Evolutionary conservation across 2,888 invertebrate genomes (phyloP), one percentile per base, ranked within the genome.

Genomic region (Rhabditoides inermis): DNA sequence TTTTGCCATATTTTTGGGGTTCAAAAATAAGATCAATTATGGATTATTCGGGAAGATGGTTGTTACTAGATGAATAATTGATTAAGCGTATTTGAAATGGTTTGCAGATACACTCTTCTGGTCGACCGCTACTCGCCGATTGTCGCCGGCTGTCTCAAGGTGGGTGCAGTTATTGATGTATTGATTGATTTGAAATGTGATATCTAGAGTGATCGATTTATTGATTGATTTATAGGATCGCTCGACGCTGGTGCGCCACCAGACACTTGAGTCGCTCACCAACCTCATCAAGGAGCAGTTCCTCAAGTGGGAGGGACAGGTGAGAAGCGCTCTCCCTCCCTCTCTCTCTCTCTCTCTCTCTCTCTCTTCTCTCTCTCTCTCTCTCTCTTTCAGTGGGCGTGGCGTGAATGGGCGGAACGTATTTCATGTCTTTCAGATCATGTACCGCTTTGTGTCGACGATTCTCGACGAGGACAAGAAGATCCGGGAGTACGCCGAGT

Each of bases 211-310:
- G n/a, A n/a, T n/a, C n/a, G n/a, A n/a, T n/a, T n/a, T n/a, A n/a
- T n/a, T n/a, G n/a, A n/a, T n/a, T n/a, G n/a, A n/a, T n/a, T n/a
- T n/a, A n/a, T n/a, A n/a, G 53, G 47, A 48, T 52, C 73, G 80
- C 0, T 80, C 82, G 59, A 75, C 81, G 0, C 72, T 79, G 41
- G 82, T 87, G 45, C 81, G 86, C n/a, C 82, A 84, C 55, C 82
- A 83, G 49, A 84, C 85, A 12, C 80, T 86, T 36, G 82, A 84
- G 20, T 79, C 84, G 26, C 80, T 87, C 55, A 85, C 86, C 1
- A 81, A 83, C 22, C 81, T 87, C 20, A 79, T 87, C 53, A 83
- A 86, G 60, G 85, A 85, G 68, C 86, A 85, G 48, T 87, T 81
- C 72, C 80, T 87, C 61, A 61, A 62, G 47, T 69, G 67, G 65